Base-by-base conservation (phyloP, 2,113 vertebrate species). In the Amblyornis subalaris region DNA sequence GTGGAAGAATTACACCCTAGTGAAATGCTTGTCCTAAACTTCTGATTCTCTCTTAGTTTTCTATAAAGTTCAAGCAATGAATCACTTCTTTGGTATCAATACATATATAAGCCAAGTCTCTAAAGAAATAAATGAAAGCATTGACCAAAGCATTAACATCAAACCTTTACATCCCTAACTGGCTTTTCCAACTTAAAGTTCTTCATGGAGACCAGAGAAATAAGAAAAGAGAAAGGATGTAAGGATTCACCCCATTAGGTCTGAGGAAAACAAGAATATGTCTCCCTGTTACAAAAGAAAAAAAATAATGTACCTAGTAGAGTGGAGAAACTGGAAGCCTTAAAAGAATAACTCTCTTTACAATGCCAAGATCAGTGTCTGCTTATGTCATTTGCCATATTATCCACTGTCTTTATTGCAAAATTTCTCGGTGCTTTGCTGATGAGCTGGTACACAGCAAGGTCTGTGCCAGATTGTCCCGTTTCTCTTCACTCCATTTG, bases 401-500 rank as follows among this genome's bases (percentile, higher is more conserved):
- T 91, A 85, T 61, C 2, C 0, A 53, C 58, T 73, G 44, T 61
- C 42, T 72, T 80, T 88, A 48, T 4, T n/a, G 42, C 14, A 89
- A 60, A 82, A 79, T 60, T 86, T 80, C 38, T 70, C 66, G 35
- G 26, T 67, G 51, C 87, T 77, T 54, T 0, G 0, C 28, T 67
- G 58, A 77, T 82, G 62, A 88, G 28, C 61, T 88, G n/a, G 44
- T 87, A 69, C 58, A 64, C 35, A 86, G 18, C 1, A 17, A 73
- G 35, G 21, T 85, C 61, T 57, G 5, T 79, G 58, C 44, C 87
- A 96, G 67, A 86, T 88, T 86, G 72, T 66, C 31, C 65, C 0
- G 1, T 80, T 95, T 83, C 60, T 91, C 48, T 85, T 87, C 82
- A 84, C 73, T 94, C 50, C 70, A 38, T 95, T 89, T 82, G 62